Base-by-base conservation (phyloP, 2,113 vertebrate species). In the Oncorhynchus gorbuscha region DNA sequence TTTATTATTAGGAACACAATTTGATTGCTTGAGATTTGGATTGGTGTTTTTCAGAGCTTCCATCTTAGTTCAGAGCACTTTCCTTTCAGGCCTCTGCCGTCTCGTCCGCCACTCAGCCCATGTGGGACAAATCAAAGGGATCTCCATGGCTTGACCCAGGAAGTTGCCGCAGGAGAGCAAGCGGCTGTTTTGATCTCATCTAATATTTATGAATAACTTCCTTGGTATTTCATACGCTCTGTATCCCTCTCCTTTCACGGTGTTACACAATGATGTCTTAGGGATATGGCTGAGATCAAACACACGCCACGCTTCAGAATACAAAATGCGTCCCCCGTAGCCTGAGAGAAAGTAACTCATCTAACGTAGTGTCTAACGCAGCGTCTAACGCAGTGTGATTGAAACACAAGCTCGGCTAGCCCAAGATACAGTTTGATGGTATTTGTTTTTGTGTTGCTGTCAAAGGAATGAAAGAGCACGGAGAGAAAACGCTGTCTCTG, bases 201-300 rank as follows among this genome's bases (percentile, higher is more conserved):
- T 90, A 90, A 92, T 92, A 93, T 92, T 92, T 90, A 93, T 92
- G 92, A 91, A 90, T 86, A 90, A 90, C 89, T 90, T 90, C 89
- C 89, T 90, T 91, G 90, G 92, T 92, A 92, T 92, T 89, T 91
- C 90, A 87, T 88, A 71, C 80, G 72, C 86, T 79, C 85, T 71
- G 70, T 78, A 87, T 87, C 87, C 72, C 65, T 83, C 85, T 64
- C 77, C 88, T 91, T 87, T 84, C 88, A 87, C 83, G 73, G 79
- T 35, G 85, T 91, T 89, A 89, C 88, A 87, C 89, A 90, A 89
- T 86, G 83, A 90, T 91, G 88, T 90, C 91, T 92, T 91, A 87
- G 88, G 90, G 83, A 84, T 20, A 86, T 84, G 89, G 82, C 76
- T 69, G 86, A 88, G 91, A 90, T 93, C 90, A 91, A 91, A 90